Evolutionary conservation across 2,113 vertebrate species (phyloP), one percentile per base, ranked within the genome.

Genomic region (Psammodynastes pulverulentus): DNA sequence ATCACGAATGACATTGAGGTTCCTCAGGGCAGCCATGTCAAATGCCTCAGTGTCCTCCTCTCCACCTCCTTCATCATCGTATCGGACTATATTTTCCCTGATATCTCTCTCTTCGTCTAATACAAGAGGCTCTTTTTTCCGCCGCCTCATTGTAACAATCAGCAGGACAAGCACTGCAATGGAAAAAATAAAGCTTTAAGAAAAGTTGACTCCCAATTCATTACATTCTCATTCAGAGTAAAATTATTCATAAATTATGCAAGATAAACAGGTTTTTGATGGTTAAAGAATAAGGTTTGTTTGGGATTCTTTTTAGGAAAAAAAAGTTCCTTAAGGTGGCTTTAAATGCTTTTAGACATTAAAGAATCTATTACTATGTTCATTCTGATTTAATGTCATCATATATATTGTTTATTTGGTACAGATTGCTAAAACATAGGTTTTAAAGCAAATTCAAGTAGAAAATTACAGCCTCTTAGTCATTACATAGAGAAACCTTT

Each of bases 11-110:
- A 98, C 97, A 17, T 99, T 98, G 12, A 99, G 98, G 95, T 99
- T 99, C 88, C 99, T 98, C 15, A 99, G 96, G 1, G 99, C 97
- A 0, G 98, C 98, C 99, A 99, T 99, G 95, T 99, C 99, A 56
- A 99, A 99, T 54, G 99, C 99, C 91, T 99, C 99, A 0, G 99
- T 99, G 97, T 99, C 99, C 93, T 99, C 99, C 95, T 99, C 99
- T 26, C 99, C 99, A 0, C 99, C 99, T 0, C 99, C 99, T 90
- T 99, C 99, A 0, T 99, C 99, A 5, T 99, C 99, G 0, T 99
- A 99, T 3, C 99, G 97, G 2, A 99, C 99, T 0, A 99, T 99
- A 84, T 99, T 99, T 95, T 99, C 99, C 49, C 99, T 94, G 94
- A 99, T 98, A 92, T 99, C 99, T 88, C 98, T 94, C 95, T 99